phyloP scores from a whole-genome alignment of 2,797 vertebrate species.

The Poeciliopsis paucimaculata region DNA sequence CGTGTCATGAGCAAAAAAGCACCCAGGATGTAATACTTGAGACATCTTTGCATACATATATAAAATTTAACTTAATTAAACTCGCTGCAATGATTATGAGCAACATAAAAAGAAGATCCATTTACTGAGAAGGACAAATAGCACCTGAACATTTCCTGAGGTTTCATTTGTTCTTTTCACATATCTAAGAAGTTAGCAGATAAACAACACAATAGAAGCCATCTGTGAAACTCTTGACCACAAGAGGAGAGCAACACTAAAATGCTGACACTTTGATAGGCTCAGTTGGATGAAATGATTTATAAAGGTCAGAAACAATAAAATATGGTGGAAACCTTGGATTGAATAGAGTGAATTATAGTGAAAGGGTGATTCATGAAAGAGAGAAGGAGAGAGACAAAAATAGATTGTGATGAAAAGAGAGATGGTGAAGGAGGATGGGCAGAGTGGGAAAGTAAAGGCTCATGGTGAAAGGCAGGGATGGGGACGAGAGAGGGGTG shows the following conservation, averaged over 20 bases:
- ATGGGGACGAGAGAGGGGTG: conserved; percentile 37
- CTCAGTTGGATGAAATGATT: conserved; percentile 46
- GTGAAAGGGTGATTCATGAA: conserved; percentile 69
- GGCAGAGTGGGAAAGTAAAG: conserved; percentile 32
- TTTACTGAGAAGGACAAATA: background rate
- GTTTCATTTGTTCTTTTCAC: background rate
- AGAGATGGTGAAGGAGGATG: conserved; percentile 29
- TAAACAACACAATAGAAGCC: background rate
- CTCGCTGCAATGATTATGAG: background rate
- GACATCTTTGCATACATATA: background rate
- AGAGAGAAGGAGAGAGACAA: conserved; percentile 44
- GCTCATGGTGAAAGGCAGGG: conserved; percentile 51
- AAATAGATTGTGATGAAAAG: conserved; percentile 58
- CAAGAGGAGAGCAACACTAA: conserved; percentile 16
- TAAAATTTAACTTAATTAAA: background rate
- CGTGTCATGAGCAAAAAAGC: background rate
- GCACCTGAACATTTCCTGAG: background rate
- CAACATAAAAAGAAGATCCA: background rate
- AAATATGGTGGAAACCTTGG: conserved; percentile 60
- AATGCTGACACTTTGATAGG: conserved; percentile 39
- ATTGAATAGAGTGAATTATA: conserved; percentile 66
- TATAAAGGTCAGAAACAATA: conserved; percentile 51
- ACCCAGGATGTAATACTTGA: background rate
- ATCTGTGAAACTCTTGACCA: background rate
- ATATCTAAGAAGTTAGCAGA: background rate